Percentiles rank a stretch among this genome's conserved stretches.
phyloP scores from a whole-genome alignment of 2,888 invertebrate species.

The Trichopria drosophilae region DNA sequence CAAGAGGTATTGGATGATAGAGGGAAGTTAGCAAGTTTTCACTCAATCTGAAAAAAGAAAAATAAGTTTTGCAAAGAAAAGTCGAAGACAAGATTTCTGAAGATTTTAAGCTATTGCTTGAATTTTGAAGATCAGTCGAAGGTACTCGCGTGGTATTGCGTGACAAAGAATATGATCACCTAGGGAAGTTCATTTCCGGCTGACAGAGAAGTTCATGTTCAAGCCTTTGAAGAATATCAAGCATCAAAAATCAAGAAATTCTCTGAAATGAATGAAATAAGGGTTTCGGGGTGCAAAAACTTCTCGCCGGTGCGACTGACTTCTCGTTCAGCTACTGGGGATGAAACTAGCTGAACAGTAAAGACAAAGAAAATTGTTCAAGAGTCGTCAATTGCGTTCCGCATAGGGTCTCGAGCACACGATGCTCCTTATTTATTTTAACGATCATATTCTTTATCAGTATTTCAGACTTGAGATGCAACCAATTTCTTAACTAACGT shows the following conservation, averaged over 20 bases:
- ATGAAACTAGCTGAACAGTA: conserved; percentile 46
- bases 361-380: conserved; percentile 45
- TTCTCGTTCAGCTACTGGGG: no score
- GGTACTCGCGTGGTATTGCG: conserved; percentile 51
- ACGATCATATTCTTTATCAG: conserved; percentile 58
- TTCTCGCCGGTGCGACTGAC: no score
- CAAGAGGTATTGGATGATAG: conserved; percentile 80
- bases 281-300: no score
- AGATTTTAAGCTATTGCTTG: conserved; percentile 54
- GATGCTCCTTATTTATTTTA: conserved; percentile 48
- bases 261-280: conserved; percentile 27
- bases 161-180: conserved; percentile 59
- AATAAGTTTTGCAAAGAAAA: conserved; percentile 54
- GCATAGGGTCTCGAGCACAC: conserved; percentile 45
- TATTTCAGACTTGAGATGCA: conserved; percentile 41
- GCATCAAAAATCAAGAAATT: conserved; percentile 45
- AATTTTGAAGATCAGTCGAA: conserved; percentile 52
- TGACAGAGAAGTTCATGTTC: conserved; percentile 50
- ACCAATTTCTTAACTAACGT: conserved; percentile 15
- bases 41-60: conserved; percentile 52
- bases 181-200: conserved; percentile 51
- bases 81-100: conserved; percentile 56
- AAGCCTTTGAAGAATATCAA: conserved; percentile 48
- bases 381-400: conserved; percentile 36
- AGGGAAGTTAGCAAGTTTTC: conserved; percentile 59